A percentile compares a stretch with the other conserved stretches of the same genome.
Conservation (phyloP, 2,888 invertebrate genomes). For the Microctonus brassicae region DNA sequence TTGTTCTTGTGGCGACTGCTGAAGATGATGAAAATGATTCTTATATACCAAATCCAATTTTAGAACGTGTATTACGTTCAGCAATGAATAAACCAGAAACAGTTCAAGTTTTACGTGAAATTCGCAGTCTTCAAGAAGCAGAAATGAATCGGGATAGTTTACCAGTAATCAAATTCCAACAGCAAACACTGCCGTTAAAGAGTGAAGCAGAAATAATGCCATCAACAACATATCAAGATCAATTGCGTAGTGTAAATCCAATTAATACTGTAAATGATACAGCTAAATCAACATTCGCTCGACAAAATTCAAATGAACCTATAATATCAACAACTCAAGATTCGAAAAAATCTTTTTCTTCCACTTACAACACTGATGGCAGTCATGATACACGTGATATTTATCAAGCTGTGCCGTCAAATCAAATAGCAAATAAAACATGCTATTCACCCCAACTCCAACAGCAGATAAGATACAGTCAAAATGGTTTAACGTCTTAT, state of each 20-base stretch:
- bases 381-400: constrained; percentile 56
- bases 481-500: constrained; percentile 59
- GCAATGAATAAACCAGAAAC: constrained; percentile 83
- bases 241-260: constrained; percentile 63
- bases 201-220: constrained; percentile 65
- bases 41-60: constrained; percentile 91
- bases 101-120: constrained; percentile 72
- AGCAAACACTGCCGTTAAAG: constrained; percentile 68
- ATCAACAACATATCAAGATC: constrained; percentile 66
- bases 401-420: constrained; percentile 45
- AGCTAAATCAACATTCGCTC: constrained; percentile 48
- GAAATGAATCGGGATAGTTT: constrained; percentile 66
- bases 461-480: constrained; percentile 60
- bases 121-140: constrained; percentile 70
- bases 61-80: constrained; percentile 87
- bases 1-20: constrained; percentile 91
- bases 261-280: constrained; percentile 49
- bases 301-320: constrained; percentile 58
- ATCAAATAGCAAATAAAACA: constrained; percentile 46
- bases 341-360: constrained; percentile 48
- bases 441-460: constrained; percentile 56
- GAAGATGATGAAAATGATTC: constrained; percentile 93
- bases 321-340: constrained; percentile 53
- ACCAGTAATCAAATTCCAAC: constrained; percentile 65
- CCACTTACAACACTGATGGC: constrained; percentile 48